phyloP scores from a whole-genome alignment of 2,888 invertebrate genomes.

The Tyria jacobaeae region DNA sequence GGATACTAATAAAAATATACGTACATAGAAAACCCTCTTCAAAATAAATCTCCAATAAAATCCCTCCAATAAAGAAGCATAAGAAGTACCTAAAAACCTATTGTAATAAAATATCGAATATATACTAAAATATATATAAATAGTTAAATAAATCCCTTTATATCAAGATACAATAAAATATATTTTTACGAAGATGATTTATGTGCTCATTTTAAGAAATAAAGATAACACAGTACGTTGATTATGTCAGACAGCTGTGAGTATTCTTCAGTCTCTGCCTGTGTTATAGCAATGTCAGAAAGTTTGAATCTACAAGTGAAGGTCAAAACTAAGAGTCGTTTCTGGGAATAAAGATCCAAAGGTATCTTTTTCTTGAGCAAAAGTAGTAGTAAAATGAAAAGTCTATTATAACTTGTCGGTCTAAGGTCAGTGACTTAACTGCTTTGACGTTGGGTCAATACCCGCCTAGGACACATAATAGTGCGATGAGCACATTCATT shows the following conservation, averaged over 20 bases:
- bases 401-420: no score
- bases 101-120: constrained; percentile 17
- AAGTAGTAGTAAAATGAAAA: no score
- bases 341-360: no score
- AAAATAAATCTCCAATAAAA: constrained; percentile 6
- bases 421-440: no score
- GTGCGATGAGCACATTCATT: no score
- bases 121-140: constrained; percentile 31
- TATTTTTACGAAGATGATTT: constrained; percentile 26
- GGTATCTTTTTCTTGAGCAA: no score
- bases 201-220: constrained; percentile 4
- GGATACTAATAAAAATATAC: background rate
- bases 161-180: constrained; percentile 28
- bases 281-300: no score
- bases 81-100: constrained; percentile 3
- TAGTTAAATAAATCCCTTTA: constrained; percentile 23
- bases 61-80: constrained; percentile 1
- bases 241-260: background rate
- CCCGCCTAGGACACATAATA: no score
- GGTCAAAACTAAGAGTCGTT: no score
- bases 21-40: background rate
- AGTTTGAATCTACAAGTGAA: no score
- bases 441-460: no score
- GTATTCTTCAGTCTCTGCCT: no score
- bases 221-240: background rate